phyloP scores from a whole-genome alignment of 2,888 invertebrate species.

The Blera fallax region DNA sequence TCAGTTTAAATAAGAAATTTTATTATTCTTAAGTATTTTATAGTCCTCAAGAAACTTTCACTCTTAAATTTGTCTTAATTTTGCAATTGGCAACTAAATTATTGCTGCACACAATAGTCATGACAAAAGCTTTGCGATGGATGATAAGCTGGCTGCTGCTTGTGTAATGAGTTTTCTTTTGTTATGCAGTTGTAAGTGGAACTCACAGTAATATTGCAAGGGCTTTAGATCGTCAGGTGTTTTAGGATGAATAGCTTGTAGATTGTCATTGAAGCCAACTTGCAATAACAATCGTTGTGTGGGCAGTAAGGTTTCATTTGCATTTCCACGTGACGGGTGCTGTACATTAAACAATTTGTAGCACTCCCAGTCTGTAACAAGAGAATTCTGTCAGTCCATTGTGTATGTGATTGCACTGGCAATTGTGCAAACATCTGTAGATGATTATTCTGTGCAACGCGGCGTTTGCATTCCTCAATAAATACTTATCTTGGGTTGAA shows the following conservation, averaged over 20 bases:
- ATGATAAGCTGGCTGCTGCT: not conserved
- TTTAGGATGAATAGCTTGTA: slow-evolving; percentile 2
- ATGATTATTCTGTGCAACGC: not conserved
- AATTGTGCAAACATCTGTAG: not conserved
- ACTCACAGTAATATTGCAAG: not conserved
- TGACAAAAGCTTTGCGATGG: not conserved
- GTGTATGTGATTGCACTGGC: slow-evolving; percentile 6
- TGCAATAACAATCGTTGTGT: not conserved
- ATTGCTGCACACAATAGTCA: too few species aligned
- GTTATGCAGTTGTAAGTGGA: not conserved
- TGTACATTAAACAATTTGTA: slow-evolving; percentile 11
- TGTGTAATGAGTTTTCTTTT: not conserved
- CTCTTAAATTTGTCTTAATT: not conserved
- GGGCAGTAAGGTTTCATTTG: slow-evolving; percentile 18
- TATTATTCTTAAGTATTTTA: too few species aligned
- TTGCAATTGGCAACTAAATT: not conserved
- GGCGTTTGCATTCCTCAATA: slow-evolving; percentile 21
- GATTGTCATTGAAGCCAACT: not conserved
- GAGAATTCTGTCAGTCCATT: not conserved
- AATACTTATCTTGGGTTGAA: slow-evolving; percentile 16
- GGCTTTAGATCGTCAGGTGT: not conserved
- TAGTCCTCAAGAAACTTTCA: not conserved
- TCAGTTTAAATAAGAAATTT: too few species aligned
- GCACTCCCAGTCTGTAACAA: not conserved
- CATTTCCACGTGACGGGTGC: slow-evolving; percentile 12